These are phyloP conservation scores for Polymixis flavicincta DNA, from an alignment of 2,888 invertebrate genomes.

Conservation along the genomic window DNA sequence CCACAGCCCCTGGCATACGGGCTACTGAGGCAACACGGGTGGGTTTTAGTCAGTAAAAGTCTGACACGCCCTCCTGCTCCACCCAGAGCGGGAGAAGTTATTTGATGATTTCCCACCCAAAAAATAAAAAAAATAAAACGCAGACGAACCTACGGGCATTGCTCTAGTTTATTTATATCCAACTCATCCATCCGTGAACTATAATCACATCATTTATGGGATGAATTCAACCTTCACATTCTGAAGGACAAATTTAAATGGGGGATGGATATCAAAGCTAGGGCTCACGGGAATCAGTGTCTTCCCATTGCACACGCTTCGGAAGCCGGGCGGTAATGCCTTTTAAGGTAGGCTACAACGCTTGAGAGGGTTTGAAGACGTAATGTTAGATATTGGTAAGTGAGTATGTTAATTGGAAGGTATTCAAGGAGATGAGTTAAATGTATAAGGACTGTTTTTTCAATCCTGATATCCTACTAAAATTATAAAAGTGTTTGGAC, in stretches of 20 bases:
- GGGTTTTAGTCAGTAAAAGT: too few relatives aligned
- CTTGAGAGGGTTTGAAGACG: neutral
- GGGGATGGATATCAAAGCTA: slow-evolving; percentile 61
- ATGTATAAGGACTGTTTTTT: neutral
- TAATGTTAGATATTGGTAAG: slow-evolving; percentile 7
- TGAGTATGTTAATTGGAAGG: slow-evolving; percentile 27
- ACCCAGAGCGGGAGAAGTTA: too few relatives aligned
- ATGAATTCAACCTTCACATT: slow-evolving; percentile 46
- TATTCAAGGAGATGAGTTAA: neutral
- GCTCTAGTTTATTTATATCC: slow-evolving; percentile 13
- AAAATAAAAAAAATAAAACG: too few relatives aligned
- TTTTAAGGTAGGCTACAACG: slow-evolving; percentile 12
- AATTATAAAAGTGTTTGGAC: too few relatives aligned
- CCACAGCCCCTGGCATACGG: too few relatives aligned
- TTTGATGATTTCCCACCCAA: too few relatives aligned
- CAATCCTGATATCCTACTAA: too few relatives aligned
- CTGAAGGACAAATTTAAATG: slow-evolving; percentile 56
- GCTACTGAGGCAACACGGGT: too few relatives aligned
- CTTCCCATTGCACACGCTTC: slow-evolving; percentile 56
- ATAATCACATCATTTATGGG: slow-evolving; percentile 61
- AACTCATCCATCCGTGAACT: slow-evolving; percentile 41
- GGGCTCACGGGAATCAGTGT: slow-evolving; percentile 56
- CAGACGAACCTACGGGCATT: neutral
- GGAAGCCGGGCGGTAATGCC: slow-evolving; percentile 23
- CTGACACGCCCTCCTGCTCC: too few relatives aligned